Conservation (phyloP, 2,113 vertebrate species). For the Oreocharis arfaki region DNA sequence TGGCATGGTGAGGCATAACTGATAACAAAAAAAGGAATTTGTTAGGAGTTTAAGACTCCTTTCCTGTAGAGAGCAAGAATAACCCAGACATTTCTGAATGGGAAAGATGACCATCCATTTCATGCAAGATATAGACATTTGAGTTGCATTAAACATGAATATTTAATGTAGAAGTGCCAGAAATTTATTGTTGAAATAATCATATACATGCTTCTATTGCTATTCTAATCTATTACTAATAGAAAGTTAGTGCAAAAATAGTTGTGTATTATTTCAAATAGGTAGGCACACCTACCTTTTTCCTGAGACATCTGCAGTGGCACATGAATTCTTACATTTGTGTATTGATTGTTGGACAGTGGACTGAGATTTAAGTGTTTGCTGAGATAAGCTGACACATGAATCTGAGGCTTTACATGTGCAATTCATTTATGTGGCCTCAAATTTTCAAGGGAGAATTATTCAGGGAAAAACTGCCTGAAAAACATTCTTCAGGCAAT, state of each 20-base stretch:
- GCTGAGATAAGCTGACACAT: not conserved
- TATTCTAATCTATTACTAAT: not conserved
- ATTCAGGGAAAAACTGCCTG: not conserved
- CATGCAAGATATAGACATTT: not conserved
- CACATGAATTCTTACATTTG: not conserved
- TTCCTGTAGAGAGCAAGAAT: not conserved
- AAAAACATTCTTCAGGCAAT: slow-evolving; percentile 2
- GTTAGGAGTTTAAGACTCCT: not conserved
- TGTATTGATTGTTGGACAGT: not conserved
- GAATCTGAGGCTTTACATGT: slow-evolving; percentile 6
- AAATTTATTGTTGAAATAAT: not conserved
- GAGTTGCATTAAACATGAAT: not conserved
- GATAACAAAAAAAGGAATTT: not conserved
- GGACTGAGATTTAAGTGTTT: not conserved
- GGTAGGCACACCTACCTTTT: not conserved
- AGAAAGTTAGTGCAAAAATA: not conserved
- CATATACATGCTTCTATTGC: too few species aligned
- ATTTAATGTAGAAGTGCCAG: not conserved
- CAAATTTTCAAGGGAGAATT: slow-evolving; percentile 18
- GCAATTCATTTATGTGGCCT: slow-evolving; percentile 2
- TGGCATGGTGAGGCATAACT: not conserved
- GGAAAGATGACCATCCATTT: not conserved
- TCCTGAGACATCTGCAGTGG: not conserved
- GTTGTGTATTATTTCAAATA: not conserved
- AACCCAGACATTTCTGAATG: not conserved